Evolutionary conservation across 2,797 vertebrate species (phyloP), one percentile per base, ranked within the genome.

Genomic region (Lagorchestes hirsutus): DNA sequence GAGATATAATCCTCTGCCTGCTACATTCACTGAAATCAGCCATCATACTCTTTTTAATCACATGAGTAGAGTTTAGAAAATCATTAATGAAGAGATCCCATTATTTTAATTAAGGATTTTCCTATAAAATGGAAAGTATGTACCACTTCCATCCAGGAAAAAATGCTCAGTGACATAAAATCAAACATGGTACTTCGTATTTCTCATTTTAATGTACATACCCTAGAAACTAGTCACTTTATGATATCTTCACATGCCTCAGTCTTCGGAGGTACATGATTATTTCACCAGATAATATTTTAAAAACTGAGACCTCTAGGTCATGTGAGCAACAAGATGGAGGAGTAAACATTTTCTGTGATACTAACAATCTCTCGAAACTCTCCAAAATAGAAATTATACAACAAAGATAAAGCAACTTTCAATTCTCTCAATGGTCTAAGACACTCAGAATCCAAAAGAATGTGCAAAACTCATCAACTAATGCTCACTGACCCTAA

Each of bases 1-100:
- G 59, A 96, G 97, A 96, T 97, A 0, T 92, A 94, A 90, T 14
- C 93, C 93, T 91, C 12, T 28, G 95, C 94, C 91, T 40, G 55
- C 24, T 93, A 57, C 34, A 94, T 90, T 74, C 97, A 96, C 1
- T 9, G 0, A 93, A 96, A 97, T 67, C 91, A 92, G 90, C 93
- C 95, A 59, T 0, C 91, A 16, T 55, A 46, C 0, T 16, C 12
- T 18, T 95, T 94, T 58, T 91, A 18, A 94, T 90, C n/a, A 97
- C 54, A 67, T 14, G 87, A 91, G 62, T 90, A 95, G n/a, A 94
- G 40, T 92, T 95, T 90, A 74, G 55, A 95, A 93, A 97, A 92
- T 93, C 28, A 95, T 67, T 94, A 46, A 96, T 54, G 54, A 91
- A 59, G 24, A 16, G 18, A 90, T 54, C 94, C 40, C 93, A 57